Conservation (phyloP, 2,113 vertebrate species). For the Hemiscyllium ocellatum region DNA sequence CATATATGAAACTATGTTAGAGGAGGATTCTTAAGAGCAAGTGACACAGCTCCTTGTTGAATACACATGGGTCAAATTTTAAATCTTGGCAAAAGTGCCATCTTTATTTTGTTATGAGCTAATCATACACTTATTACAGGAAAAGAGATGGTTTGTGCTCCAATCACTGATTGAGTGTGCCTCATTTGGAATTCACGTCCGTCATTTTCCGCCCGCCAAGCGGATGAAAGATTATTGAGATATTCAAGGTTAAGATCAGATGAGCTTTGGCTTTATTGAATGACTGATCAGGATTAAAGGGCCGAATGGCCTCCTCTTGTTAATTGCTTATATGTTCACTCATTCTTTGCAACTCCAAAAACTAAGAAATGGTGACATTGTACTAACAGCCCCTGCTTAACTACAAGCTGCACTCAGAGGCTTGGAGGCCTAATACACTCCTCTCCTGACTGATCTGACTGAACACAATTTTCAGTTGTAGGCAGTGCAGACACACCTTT, state of each 20-base stretch:
- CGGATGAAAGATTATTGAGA: too few relatives aligned
- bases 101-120: background rate
- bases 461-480: background rate
- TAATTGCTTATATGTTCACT: too few relatives aligned
- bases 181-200: background rate
- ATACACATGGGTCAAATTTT: background rate
- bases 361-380: background rate
- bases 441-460: background rate
- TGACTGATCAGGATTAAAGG: too few relatives aligned
- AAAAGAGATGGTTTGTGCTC: background rate
- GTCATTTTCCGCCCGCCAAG: background rate
- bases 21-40: background rate
- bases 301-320: too few relatives aligned
- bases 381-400: background rate
- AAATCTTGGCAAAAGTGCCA: background rate
- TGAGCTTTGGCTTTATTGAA: too few relatives aligned
- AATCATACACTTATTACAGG: background rate
- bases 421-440: background rate
- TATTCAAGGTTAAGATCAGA: too few relatives aligned
- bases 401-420: background rate
- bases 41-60: background rate
- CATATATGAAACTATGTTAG: background rate
- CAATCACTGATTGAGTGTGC: background rate
- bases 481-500: background rate
- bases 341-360: background rate